Evolutionary conservation across 2,888 invertebrate genomes (phyloP).

Genomic region (Callinectes sapidus): DNA sequence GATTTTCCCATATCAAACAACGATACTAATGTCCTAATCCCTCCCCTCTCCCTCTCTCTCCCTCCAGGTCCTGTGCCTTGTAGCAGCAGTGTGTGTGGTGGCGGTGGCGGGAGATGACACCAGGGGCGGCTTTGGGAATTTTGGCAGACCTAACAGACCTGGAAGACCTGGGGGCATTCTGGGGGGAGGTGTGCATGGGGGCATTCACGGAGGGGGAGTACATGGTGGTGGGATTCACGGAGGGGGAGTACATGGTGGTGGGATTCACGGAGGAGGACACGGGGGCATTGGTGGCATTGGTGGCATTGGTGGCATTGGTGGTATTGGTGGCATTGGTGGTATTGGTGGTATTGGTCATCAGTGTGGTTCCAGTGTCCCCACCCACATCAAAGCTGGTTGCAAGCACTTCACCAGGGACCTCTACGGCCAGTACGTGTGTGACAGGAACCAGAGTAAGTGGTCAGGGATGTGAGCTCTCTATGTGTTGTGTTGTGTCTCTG

Average conservation of each 20-base stretch:
- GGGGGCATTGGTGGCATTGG: neutral
- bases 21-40: neutral
- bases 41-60: neutral
- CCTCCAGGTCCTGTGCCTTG: neutral
- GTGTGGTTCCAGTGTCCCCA: neutral
- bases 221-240: neutral
- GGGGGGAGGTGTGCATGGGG: neutral
- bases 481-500: no score
- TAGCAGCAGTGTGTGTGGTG: neutral
- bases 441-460: slow-evolving; percentile 39
- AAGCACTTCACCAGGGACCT: neutral
- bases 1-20: neutral
- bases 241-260: neutral
- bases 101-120: neutral
- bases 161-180: neutral
- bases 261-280: neutral
- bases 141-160: neutral
- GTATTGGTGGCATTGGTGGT: neutral
- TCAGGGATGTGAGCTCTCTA: neutral
- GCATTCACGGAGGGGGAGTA: neutral
- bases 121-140: neutral
- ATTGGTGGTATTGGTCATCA: neutral
- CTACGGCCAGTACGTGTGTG: slow-evolving; percentile 24
- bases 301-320: neutral
- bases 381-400: neutral